These are phyloP conservation scores for Ramazzottius varieornatus DNA, from an alignment of 2,888 invertebrate species.

Conservation along the genomic window DNA sequence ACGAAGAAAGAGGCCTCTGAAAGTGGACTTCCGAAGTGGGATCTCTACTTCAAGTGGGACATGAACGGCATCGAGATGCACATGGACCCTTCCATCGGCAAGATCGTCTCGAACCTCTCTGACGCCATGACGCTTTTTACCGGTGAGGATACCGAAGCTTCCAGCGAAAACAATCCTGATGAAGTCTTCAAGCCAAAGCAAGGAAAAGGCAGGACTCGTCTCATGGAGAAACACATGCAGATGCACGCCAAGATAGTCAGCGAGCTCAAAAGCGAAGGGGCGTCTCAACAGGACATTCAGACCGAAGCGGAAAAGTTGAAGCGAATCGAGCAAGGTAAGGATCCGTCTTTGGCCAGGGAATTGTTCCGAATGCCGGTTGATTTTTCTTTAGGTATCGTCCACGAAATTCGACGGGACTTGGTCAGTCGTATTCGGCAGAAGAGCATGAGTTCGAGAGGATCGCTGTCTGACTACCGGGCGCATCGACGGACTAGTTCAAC, in stretches of 20 bases:
- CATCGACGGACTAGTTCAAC: not conserved
- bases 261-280: not conserved
- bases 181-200: not conserved
- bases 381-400: not conserved
- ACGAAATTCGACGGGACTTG: not conserved
- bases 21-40: conserved; percentile 46
- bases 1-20: not conserved
- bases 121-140: conserved; percentile 1
- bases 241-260: not conserved
- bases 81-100: not conserved
- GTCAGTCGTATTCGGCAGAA: conserved; percentile 4
- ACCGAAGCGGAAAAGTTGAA: conserved; percentile 2
- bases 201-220: not conserved
- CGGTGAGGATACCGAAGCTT: not conserved
- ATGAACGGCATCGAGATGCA: conserved; percentile 49
- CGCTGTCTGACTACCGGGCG: not conserved
- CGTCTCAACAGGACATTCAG: not conserved
- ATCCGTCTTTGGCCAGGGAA: no score
- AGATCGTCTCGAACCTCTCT: not conserved
- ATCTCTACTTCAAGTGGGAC: conserved; percentile 88
- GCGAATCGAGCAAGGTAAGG: not conserved
- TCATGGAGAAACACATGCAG: conserved; percentile 3
- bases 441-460: not conserved
- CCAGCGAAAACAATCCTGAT: not conserved
- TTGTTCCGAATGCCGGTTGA: no score